A percentile compares a stretch with the other conserved stretches of the same genome.
Conservation (phyloP, 2,113 vertebrate genomes). For the Tupaia tana region DNA sequence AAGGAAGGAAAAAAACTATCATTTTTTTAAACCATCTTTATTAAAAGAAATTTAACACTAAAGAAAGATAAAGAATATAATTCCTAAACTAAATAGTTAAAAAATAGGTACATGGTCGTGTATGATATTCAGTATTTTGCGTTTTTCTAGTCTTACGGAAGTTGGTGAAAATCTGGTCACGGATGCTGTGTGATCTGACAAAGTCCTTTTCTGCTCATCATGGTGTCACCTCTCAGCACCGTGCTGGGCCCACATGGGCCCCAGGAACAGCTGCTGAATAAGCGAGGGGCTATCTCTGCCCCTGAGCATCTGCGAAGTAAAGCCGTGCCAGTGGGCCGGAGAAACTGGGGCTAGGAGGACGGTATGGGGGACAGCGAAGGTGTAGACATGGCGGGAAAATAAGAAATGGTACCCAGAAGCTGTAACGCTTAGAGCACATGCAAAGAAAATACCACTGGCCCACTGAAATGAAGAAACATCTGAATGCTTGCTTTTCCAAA, state of each 20-base stretch:
- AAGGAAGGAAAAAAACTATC: background rate
- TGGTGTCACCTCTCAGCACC: background rate
- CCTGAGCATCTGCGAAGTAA: background rate
- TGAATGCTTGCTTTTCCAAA: no score
- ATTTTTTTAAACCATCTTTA: background rate
- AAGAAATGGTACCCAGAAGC: background rate
- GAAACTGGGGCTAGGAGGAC: rapidly evolving
- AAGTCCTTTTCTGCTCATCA: background rate
- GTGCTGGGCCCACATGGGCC: rapidly evolving
- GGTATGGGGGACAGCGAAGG: rapidly evolving
- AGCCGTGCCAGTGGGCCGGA: rapidly evolving
- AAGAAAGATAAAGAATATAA: background rate
- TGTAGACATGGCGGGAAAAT: rapidly evolving
- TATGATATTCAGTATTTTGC: background rate
- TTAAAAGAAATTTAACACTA: conserved; percentile 6
- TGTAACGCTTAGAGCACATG: rapidly evolving
- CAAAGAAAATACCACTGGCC: background rate
- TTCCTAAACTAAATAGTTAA: background rate
- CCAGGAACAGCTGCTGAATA: background rate
- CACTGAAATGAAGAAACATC: background rate
- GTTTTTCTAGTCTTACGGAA: background rate
- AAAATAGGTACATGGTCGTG: background rate
- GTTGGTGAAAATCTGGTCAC: background rate
- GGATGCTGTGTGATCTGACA: background rate
- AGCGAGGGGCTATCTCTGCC: background rate